Percentiles rank a stretch among this genome's conserved stretches.
phyloP scores from a whole-genome alignment of 1,140 invertebrate genomes.

The Philotrypesis tridentata region DNA sequence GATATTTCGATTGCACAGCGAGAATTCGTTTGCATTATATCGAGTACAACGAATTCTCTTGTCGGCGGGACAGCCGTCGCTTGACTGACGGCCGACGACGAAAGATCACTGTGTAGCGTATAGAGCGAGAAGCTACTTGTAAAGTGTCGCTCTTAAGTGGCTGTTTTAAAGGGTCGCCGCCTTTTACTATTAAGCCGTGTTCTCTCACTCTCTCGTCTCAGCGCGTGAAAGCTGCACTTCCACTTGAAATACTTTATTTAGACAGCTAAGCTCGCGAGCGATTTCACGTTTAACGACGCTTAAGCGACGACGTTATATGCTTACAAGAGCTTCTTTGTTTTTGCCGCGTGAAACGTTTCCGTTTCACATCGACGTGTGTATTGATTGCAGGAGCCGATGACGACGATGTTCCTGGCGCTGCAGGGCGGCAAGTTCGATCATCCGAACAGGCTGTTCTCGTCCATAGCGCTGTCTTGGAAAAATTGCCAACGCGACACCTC shows the following conservation, averaged over 20 bases:
- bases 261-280: background rate
- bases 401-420: slow-evolving; percentile 97
- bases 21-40: too few relatives aligned
- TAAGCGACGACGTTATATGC: background rate
- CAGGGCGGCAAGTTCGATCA: slow-evolving; percentile 99
- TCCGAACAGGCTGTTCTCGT: slow-evolving; percentile 96
- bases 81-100: slow-evolving; percentile 53
- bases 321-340: background rate
- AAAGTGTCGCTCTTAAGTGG: slow-evolving; percentile 61
- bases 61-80: slow-evolving; percentile 51
- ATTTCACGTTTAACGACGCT: background rate
- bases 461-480: slow-evolving; percentile 95
- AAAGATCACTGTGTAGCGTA: slow-evolving; percentile 56
- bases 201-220: too few relatives aligned
- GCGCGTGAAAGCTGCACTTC: slow-evolving; percentile 9
- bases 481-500: slow-evolving; percentile 98
- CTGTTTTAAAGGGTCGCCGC: slow-evolving; percentile 58
- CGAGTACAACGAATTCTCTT: slow-evolving; percentile 10
- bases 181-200: slow-evolving; percentile 33
- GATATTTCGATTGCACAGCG: too few relatives aligned
- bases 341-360: background rate
- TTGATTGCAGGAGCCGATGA: slow-evolving; percentile 92
- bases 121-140: slow-evolving; percentile 57
- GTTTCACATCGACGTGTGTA: background rate
- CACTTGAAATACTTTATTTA: slow-evolving; percentile 10